Evolutionary conservation across 35 echinoderm and acorn worm genomes (phyloP), one percentile per base, ranked within the genome.

Genomic region (Chiridota heheva): DNA sequence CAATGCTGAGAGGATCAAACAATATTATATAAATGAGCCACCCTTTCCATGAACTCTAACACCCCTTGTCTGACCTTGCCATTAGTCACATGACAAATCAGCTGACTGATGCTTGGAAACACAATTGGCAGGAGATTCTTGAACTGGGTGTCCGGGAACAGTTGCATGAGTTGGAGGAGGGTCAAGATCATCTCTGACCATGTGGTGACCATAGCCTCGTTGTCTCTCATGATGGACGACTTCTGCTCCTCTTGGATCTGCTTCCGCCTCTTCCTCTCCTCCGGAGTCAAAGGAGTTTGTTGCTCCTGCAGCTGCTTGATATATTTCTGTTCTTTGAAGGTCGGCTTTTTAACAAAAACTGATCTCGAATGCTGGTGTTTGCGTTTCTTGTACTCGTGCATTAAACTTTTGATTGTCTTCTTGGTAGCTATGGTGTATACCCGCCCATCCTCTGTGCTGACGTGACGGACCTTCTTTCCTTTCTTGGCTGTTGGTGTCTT

Each of bases 361-460:
- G 95, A 98, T 63, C 95, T 63, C 0, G 95, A 98, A 67, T 98
- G 95, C 36, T 98, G 95, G 5, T 47, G 72, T 34, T 98, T 97
- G 8, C 95, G 62, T 69, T 82, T 98, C 76, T 98, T 98, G 81
- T 98, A 98, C 84, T 98, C 95, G 67, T 91, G 89, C 95, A 98
- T 98, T 47, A 98, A 76, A 69, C 95, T 98, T 76, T 98, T 98
- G 73, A 98, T 98, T 37, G 95, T 90, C 58, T 91, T 98, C 35
- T 84, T 91, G 25, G 95, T 91, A 1, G 95, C 95, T 1, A 98
- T 81, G 0, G 89, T 91, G 57, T 98, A 98, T 43, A 98, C 22
- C 41, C 85, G 82, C 17, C 81, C 71, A 26, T 49, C 73, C 57
- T 91, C 73, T 47, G 70, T 29, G 29, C 48, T 33, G 22, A 36